Percentiles rank a stretch among this genome's conserved stretches.
These are phyloP conservation scores for Samia ricini DNA, from an alignment of 1,140 invertebrate genomes.

Conservation along the genomic window DNA sequence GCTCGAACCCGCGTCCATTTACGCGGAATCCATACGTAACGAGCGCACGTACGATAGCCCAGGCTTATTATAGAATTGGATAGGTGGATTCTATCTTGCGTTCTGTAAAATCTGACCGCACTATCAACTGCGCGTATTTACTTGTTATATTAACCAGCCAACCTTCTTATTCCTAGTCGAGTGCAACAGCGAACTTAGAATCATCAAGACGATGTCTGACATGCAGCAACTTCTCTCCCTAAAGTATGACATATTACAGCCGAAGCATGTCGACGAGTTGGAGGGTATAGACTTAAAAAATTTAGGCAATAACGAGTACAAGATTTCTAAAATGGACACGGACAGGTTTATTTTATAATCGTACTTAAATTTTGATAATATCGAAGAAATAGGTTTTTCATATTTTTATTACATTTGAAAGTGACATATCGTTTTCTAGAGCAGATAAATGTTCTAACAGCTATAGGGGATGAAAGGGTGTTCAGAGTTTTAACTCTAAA, in stretches of 20 bases:
- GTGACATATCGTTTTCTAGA: too few relatives aligned
- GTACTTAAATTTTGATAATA: not conserved
- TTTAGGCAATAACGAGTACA: slow-evolving; percentile 41
- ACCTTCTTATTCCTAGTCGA: slow-evolving; percentile 31
- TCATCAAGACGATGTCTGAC: slow-evolving; percentile 40
- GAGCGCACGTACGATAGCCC: too few relatives aligned
- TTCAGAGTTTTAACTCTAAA: too few relatives aligned
- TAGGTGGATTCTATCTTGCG: too few relatives aligned
- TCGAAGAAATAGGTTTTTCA: not conserved
- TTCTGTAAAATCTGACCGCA: too few relatives aligned
- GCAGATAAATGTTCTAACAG: too few relatives aligned
- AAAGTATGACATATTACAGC: slow-evolving; percentile 41
- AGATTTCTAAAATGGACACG: slow-evolving; percentile 48
- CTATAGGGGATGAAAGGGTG: too few relatives aligned
- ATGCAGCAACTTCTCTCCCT: slow-evolving; percentile 27
- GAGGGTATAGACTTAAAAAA: slow-evolving; percentile 34
- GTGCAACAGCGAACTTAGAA: slow-evolving; percentile 50
- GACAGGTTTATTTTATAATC: slow-evolving; percentile 33
- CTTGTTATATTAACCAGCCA: not conserved
- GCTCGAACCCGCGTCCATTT: too few relatives aligned
- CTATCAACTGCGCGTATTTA: too few relatives aligned
- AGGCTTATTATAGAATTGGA: too few relatives aligned
- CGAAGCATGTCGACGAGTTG: slow-evolving; percentile 36
- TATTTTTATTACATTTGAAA: not conserved
- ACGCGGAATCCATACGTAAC: too few relatives aligned